These are phyloP conservation scores for Tapera naevia DNA, from an alignment of 2,797 vertebrate genomes.

Conservation along the genomic window DNA sequence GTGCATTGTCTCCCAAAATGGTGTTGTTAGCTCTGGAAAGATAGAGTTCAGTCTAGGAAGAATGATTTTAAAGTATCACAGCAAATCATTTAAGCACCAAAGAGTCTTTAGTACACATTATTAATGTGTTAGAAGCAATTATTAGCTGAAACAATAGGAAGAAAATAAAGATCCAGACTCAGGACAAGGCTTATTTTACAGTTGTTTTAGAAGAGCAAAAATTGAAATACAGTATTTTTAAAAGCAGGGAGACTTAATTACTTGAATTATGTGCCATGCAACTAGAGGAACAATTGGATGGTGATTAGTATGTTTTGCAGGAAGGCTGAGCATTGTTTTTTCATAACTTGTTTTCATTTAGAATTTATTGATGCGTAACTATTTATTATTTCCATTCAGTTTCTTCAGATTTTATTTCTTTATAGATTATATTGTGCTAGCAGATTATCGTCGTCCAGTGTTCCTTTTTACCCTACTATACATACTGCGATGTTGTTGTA, in stretches of 20 bases:
- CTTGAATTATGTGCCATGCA: neutral
- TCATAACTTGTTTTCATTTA: neutral
- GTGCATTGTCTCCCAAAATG: neutral
- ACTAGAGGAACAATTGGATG: neutral
- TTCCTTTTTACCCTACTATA: neutral
- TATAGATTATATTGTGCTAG: neutral
- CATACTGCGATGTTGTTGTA: neutral
- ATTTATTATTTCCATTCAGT: neutral
- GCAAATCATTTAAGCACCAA: neutral
- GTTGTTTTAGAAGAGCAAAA: neutral
- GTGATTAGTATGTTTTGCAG: neutral
- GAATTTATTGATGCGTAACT: neutral
- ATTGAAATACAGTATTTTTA: neutral
- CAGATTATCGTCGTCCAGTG: neutral
- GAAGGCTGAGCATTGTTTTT: neutral
- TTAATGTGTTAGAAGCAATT: constrained; percentile 10
- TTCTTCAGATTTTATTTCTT: neutral
- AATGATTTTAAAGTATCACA: neutral
- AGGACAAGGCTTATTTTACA: neutral
- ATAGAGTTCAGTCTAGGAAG: neutral
- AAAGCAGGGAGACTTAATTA: neutral
- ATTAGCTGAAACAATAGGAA: constrained; percentile 4
- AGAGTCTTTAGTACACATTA: constrained; percentile 16
- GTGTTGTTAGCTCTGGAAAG: neutral
- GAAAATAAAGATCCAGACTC: neutral